phyloP scores from a whole-genome alignment of 2,797 vertebrate genomes.

The Poeciliopsis presidionis region DNA sequence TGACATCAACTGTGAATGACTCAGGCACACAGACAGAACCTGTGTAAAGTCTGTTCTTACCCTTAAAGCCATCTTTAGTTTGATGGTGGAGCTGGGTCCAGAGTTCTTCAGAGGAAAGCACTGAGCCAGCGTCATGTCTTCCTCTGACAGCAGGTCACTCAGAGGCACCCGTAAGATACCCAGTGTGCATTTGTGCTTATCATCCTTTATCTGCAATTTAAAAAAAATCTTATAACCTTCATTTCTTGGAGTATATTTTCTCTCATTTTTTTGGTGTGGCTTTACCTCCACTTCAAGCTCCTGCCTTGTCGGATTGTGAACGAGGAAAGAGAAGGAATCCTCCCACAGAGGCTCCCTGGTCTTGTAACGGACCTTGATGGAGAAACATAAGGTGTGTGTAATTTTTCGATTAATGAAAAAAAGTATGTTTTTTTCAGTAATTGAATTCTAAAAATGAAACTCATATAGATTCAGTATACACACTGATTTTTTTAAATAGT shows the following conservation, averaged over 20 bases:
- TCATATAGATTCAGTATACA: not conserved
- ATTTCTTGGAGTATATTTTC: too few species aligned
- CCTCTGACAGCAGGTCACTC: constrained; percentile 83
- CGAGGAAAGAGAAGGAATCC: constrained; percentile 92
- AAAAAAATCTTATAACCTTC: not conserved
- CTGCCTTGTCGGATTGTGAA: constrained; percentile 93
- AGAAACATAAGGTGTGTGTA: constrained; percentile 17
- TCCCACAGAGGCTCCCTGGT: constrained; percentile 97
- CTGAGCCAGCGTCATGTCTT: constrained; percentile 91
- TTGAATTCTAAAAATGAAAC: not conserved
- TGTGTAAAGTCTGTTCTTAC: constrained; percentile 70
- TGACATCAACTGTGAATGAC: constrained; percentile 16
- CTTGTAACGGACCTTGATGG: constrained; percentile 90
- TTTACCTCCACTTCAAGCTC: constrained; percentile 94
- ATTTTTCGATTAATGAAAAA: too few species aligned
- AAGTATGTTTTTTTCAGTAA: not conserved
- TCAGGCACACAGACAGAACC: not conserved
- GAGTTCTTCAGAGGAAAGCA: constrained; percentile 92
- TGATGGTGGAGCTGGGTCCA: constrained; percentile 92
- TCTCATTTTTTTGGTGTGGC: not conserved
- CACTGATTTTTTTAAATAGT: not conserved
- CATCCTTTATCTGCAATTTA: constrained; percentile 87
- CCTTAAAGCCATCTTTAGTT: constrained; percentile 94
- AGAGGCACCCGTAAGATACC: constrained; percentile 89
- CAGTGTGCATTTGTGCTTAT: constrained; percentile 92